Conservation (phyloP, 2,113 vertebrate species). For the Nerophis ophidion region DNA sequence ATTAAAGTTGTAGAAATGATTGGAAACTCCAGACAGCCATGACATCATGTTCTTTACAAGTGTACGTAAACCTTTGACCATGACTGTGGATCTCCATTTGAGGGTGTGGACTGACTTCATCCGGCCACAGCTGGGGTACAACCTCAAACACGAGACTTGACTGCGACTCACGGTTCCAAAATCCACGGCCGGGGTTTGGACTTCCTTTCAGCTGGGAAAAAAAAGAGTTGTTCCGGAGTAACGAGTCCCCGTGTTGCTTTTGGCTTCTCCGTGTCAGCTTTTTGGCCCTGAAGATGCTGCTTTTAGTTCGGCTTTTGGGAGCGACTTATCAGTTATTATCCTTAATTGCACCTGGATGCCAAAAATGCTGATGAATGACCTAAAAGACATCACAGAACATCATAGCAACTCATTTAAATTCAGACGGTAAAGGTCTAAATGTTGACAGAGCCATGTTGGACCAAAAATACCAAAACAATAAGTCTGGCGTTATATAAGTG, state of each 20-base stretch:
- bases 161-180: not conserved
- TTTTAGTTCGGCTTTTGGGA: not conserved
- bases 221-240: slow-evolving; percentile 1
- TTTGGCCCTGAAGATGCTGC: not conserved
- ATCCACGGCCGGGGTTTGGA: slow-evolving; percentile 3
- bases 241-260: slow-evolving; percentile 74
- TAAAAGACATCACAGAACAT: no score
- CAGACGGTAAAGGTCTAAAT: no score
- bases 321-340: not conserved
- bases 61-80: no score
- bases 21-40: no score
- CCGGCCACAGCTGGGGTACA: not conserved
- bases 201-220: slow-evolving; percentile 7
- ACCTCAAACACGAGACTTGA: slow-evolving; percentile 2
- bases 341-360: no score
- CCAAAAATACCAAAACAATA: no score
- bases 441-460: no score
- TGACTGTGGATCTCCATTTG: not conserved
- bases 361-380: no score
- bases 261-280: slow-evolving; percentile 42
- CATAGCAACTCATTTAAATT: no score
- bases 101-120: not conserved
- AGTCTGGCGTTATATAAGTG: no score
- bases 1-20: no score
- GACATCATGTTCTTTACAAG: no score